A percentile compares a stretch with the other conserved stretches of the same genome.
Conservation (phyloP, 2,888 invertebrate genomes). For the Dorcus hopei region DNA sequence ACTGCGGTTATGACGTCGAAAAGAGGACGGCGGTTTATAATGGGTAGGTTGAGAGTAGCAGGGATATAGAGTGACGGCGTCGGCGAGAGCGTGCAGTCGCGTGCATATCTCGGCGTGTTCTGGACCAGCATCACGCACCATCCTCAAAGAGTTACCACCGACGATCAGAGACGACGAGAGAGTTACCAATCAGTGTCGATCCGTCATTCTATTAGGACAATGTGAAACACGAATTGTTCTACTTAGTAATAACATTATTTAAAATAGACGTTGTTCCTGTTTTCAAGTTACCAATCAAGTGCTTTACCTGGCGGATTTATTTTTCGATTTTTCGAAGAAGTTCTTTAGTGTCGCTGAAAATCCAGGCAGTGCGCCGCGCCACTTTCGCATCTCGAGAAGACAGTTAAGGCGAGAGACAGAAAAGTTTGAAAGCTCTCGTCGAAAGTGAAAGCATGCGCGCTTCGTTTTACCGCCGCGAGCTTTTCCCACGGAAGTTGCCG, state of each 20-base stretch:
- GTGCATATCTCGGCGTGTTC: constrained; percentile 30
- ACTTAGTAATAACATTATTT: not conserved
- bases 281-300: constrained; percentile 6
- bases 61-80: constrained; percentile 44
- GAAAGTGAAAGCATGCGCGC: not conserved
- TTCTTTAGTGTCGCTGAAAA: too few relatives aligned
- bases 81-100: constrained; percentile 38
- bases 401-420: too few relatives aligned
- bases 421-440: too few relatives aligned
- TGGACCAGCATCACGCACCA: constrained; percentile 27
- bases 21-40: constrained; percentile 45
- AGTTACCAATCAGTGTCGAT: constrained; percentile 6
- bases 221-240: not conserved
- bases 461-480: not conserved
- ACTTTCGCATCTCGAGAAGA: too few relatives aligned
- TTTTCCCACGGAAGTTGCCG: not conserved
- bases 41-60: constrained; percentile 46
- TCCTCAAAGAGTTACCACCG: constrained; percentile 19
- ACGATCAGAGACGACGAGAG: constrained; percentile 12
- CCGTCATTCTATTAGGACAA: not conserved
- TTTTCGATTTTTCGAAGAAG: too few relatives aligned
- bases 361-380: too few relatives aligned
- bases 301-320: not conserved
- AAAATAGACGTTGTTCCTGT: constrained; percentile 5
- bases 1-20: constrained; percentile 43